Evolutionary conservation across 2,888 invertebrate genomes (phyloP), one percentile per base, ranked within the genome.

Genomic region (Hymenopus coronatus): DNA sequence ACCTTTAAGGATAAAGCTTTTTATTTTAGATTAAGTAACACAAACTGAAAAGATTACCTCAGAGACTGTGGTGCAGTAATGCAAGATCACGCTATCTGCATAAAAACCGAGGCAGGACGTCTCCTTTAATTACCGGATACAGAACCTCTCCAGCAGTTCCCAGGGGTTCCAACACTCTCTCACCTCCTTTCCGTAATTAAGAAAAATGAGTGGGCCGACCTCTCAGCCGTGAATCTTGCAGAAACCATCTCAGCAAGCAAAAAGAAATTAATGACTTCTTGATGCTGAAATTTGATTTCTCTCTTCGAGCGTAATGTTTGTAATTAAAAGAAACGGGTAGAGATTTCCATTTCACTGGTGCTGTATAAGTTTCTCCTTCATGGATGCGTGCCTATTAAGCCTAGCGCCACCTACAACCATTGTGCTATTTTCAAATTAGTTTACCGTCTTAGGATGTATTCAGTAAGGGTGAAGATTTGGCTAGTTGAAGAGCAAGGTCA

Each of bases 181-280:
- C 28, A 30, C 86, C 81, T 86, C 86, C 15, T 86, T 30, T 70
- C 28, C 86, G 86, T 86, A 86, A 86, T 86, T 86, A 86, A 86
- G 86, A 86, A 86, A 86, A 86, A 86, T 81, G 86, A 86, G 70
- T 70, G 54, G 54, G 54, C 54, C 54, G 54, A 70, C 54, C 54
- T 70, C 54, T 70, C 54, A 70, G 54, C 54, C 54, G 54, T 70
- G 54, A 70, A 70, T 70, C 54, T 70, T 70, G 54, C 54, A 70
- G 54, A 70, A 70, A 70, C 54, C 54, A 70, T 70, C 54, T 70
- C 54, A 70, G 54, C 54, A 70, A 70, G 54, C 54, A 70, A 70
- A 70, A 70, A 15, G 54, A 70, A 70, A 70, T 70, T 70, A 70
- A 70, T 70, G 54, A 70, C 54, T 70, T 70, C 54, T 70, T 70